These are phyloP conservation scores for Porites evermanni DNA, from an alignment of 92 coral and sea anemone genomes.

Conservation along the genomic window DNA sequence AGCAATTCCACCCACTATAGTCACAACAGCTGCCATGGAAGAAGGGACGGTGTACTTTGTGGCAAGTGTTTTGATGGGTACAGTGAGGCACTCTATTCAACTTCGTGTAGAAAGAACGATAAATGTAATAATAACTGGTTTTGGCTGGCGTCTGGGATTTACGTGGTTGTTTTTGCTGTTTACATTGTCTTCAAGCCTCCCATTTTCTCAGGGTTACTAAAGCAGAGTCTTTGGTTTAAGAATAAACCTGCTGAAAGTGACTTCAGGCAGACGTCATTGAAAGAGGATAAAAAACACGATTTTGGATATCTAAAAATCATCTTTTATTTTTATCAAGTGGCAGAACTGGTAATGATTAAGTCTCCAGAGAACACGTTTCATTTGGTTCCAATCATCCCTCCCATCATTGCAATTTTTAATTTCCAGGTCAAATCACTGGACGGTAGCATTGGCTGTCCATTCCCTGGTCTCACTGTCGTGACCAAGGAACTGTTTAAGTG, in stretches of 20 bases:
- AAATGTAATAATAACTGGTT: conserved; percentile 58
- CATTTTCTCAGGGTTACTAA: conserved; percentile 32
- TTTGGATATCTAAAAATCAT: conserved; percentile 24
- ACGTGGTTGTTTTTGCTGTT: conserved; percentile 22
- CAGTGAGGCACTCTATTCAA: conserved; percentile 53
- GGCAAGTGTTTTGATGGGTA: conserved; percentile 61
- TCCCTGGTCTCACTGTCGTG: conserved; percentile 48
- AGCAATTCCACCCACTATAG: neutral
- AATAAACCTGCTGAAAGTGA: neutral
- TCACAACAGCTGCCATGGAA: conserved; percentile 63
- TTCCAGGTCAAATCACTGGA: conserved; percentile 27
- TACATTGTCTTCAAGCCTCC: conserved; percentile 65
- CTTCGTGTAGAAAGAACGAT: conserved; percentile 39
- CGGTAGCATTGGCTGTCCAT: conserved; percentile 52
- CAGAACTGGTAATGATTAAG: conserved; percentile 16
- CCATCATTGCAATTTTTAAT: conserved; percentile 36
- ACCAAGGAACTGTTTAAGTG: conserved; percentile 55
- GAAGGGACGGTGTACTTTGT: conserved; percentile 62
- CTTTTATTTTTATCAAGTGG: conserved; percentile 41
- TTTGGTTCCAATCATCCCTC: neutral
- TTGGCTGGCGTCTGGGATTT: conserved; percentile 32
- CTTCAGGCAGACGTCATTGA: neutral
- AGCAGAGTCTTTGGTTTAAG: conserved; percentile 24
- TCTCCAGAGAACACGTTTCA: conserved; percentile 9
- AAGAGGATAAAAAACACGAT: conserved; percentile 1